Percentiles rank a stretch among this genome's conserved stretches.
Evolutionary conservation across 2,113 vertebrate species (phyloP).

Genomic region (Psettodes erumei): DNA sequence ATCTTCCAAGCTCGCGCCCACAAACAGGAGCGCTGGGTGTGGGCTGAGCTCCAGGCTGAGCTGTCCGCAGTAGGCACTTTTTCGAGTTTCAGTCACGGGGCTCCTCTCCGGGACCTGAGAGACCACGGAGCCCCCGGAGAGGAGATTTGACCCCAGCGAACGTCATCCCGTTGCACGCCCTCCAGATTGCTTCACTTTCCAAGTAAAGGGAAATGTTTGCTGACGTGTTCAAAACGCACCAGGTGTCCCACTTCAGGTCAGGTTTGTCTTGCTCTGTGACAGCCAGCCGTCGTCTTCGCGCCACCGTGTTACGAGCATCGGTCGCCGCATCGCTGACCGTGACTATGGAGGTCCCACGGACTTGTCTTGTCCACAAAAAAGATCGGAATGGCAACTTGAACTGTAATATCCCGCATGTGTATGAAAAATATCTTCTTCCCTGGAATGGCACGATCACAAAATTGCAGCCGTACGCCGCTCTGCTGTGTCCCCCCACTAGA

Average conservation of each 20-base stretch:
- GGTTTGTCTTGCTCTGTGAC: slow-evolving; percentile 48
- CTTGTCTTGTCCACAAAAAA: slow-evolving; percentile 47
- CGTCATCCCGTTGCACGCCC: slow-evolving; percentile 28
- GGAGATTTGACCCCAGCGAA: slow-evolving; percentile 48
- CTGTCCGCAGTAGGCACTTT: slow-evolving; percentile 84
- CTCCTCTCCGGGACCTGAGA: slow-evolving; percentile 67
- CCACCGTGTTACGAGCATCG: slow-evolving; percentile 39
- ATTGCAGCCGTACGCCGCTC: slow-evolving; percentile 38
- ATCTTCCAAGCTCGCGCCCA: slow-evolving; percentile 31
- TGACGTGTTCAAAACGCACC: slow-evolving; percentile 63
- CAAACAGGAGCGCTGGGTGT: slow-evolving; percentile 46
- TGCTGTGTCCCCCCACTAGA: slow-evolving; percentile 78
- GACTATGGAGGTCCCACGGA: slow-evolving; percentile 27
- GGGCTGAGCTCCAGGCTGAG: slow-evolving; percentile 55
- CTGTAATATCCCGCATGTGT: slow-evolving; percentile 57
- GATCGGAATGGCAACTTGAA: slow-evolving; percentile 65
- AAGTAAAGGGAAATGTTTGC: slow-evolving; percentile 82
- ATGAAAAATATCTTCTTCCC: slow-evolving; percentile 50
- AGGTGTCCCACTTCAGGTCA: slow-evolving; percentile 71
- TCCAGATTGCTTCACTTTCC: slow-evolving; percentile 55
- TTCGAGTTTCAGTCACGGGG: slow-evolving; percentile 73
- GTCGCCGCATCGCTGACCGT: slow-evolving; percentile 22
- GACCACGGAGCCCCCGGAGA: slow-evolving; percentile 54
- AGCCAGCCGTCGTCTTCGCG: slow-evolving; percentile 43
- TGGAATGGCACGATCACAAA: slow-evolving; percentile 65